A percentile compares a stretch with the other conserved stretches of the same genome.
Conservation (phyloP, 2,797 vertebrate species). For the Xenopus petersii region DNA sequence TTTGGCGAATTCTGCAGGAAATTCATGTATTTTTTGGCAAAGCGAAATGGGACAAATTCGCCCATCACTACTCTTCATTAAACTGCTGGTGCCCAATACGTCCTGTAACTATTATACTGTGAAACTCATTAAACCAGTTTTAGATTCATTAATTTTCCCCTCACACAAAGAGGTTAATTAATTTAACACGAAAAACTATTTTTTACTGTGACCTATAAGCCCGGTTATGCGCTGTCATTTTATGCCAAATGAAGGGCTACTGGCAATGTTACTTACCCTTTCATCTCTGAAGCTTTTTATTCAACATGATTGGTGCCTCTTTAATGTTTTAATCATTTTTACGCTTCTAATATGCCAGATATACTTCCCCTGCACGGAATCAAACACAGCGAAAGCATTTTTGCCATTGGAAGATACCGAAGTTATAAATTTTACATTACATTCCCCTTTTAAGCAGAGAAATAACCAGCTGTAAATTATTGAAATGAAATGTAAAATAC, state of each 20-base stretch:
- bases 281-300: conserved; percentile 24
- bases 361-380: conserved; percentile 47
- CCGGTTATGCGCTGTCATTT: conserved; percentile 2
- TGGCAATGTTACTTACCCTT: conserved; percentile 27
- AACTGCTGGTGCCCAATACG: background rate
- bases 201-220: conserved; percentile 28
- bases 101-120: background rate
- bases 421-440: conserved; percentile 66
- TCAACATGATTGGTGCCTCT: conserved; percentile 43
- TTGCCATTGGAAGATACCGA: conserved; percentile 58
- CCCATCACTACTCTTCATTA: too few relatives aligned
- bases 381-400: conserved; percentile 44
- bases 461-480: conserved; percentile 67
- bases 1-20: too few relatives aligned
- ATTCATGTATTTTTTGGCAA: too few relatives aligned
- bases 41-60: too few relatives aligned
- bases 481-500: conserved; percentile 64
- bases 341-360: conserved; percentile 48
- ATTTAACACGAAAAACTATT: conserved; percentile 12
- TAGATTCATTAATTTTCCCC: background rate
- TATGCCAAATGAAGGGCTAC: conserved; percentile 33
- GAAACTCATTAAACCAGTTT: background rate
- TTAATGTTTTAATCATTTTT: conserved; percentile 59
- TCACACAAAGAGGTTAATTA: conserved; percentile 35
- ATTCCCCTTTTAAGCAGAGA: conserved; percentile 65